Base-by-base conservation (phyloP, 2,113 vertebrate genomes). In the Tretioscincus oriximinensis region DNA sequence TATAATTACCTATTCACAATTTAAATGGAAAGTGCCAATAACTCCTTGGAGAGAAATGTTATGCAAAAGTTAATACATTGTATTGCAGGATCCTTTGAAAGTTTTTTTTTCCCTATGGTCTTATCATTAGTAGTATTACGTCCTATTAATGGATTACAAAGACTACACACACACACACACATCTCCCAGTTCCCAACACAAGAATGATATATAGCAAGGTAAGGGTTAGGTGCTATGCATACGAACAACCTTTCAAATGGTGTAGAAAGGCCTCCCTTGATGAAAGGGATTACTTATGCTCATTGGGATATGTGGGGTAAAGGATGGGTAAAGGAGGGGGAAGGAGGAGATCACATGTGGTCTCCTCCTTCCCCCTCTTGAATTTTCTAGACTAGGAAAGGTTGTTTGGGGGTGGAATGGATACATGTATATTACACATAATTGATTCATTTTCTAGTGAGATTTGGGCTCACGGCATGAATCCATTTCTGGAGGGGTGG, bases 131-230 rank as follows among this genome's bases (percentile, higher is more conserved):
- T 11, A 28, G 6, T 3, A 45, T 72, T 84, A 3, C 12, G 73
- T 12, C 64, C 26, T 76, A 66, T 21, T 1, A 6, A 0, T 73
- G 21, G 78, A 22, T 64, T 63, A 77, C 29, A 54, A n/a, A n/a
- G n/a, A n/a, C n/a, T n/a, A n/a, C n/a, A n/a, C n/a, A n/a, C n/a
- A n/a, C n/a, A n/a, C 1, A 65, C 47, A 35, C 74, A 61, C 67
- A 73, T 82, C n/a, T 47, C 26, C 61, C 63, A 21, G 26, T 90
- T 86, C 21, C 12, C 20, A 68, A 3, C 31, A 11, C 24, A 63
- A 73, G 61, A 16, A 29, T 29, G 58, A 69, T 61, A 41, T 45
- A 12, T 4, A 9, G 31, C 2, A 35, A 51, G 24, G 78, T 58
- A 58, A 58, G 54, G 54, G 16, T 2, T 58, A 58, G 47, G 5